Conservation (phyloP, 2,888 invertebrate species). For the Cataglyphis albicans region DNA sequence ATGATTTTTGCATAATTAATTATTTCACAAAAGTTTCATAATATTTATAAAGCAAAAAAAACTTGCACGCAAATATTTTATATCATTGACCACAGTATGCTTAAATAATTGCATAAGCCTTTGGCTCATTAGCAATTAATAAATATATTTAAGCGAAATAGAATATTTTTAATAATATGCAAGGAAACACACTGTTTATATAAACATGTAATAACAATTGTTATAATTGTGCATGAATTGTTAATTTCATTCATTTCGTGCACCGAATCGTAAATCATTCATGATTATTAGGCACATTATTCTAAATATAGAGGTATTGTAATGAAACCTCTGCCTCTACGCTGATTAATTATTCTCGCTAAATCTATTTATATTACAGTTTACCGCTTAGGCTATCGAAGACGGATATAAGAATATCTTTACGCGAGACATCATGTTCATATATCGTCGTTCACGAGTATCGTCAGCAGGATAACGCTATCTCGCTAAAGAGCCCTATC, state of each 20-base stretch:
- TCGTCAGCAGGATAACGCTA: slow-evolving; percentile 39
- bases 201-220: not conserved
- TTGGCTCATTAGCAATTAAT: not conserved
- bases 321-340: not conserved
- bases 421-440: slow-evolving; percentile 16
- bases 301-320: slow-evolving; percentile 38
- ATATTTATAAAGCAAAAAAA: not conserved
- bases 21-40: not conserved
- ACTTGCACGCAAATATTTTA: not conserved
- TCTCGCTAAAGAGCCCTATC: slow-evolving; percentile 4
- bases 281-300: not conserved
- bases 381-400: slow-evolving; percentile 35
- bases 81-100: not conserved
- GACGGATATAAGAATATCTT: slow-evolving; percentile 8
- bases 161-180: not conserved
- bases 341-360: slow-evolving; percentile 41
- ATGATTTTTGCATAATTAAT: not conserved
- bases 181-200: not conserved
- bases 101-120: not conserved
- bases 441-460: slow-evolving; percentile 2
- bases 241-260: slow-evolving; percentile 2
- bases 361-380: slow-evolving; percentile 41
- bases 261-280: slow-evolving; percentile 17
- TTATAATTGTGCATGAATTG: not conserved
- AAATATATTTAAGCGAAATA: not conserved